phyloP scores from a whole-genome alignment of 2,888 invertebrate species.

The Cantharis rufa region DNA sequence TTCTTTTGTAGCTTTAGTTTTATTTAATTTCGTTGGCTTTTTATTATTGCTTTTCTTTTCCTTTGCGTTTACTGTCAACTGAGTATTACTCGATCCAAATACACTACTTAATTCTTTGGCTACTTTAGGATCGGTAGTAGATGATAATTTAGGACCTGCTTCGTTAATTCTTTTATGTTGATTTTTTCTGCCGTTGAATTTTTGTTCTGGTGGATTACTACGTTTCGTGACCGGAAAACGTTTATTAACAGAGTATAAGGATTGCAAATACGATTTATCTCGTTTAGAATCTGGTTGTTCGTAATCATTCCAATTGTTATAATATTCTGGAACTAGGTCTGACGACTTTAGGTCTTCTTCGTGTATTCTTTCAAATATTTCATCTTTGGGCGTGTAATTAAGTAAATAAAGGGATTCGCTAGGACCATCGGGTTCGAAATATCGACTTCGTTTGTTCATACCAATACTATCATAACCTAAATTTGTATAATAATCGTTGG shows the following conservation, averaged over 20 bases:
- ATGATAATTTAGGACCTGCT: constrained; percentile 12
- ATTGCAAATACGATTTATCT: constrained; percentile 30
- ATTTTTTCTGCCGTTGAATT: constrained; percentile 42
- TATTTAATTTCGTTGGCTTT: constrained; percentile 37
- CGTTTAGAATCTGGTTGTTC: constrained; percentile 34
- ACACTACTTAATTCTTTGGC: constrained; percentile 71
- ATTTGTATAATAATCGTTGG: constrained; percentile 42
- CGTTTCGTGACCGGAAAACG: constrained; percentile 71
- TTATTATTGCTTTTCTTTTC: background rate
- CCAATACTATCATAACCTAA: constrained; percentile 49
- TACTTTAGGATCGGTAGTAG: constrained; percentile 71
- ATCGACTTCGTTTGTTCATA: constrained; percentile 45
- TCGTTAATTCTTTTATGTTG: constrained; percentile 25
- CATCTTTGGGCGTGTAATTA: constrained; percentile 36
- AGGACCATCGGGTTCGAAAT: constrained; percentile 34
- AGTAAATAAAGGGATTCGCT: constrained; percentile 32
- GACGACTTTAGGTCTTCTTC: constrained; percentile 31
- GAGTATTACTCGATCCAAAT: constrained; percentile 59
- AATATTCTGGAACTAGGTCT: constrained; percentile 4
- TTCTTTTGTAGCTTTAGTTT: constrained; percentile 45
- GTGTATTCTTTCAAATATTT: constrained; percentile 30
- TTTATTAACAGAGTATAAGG: constrained; percentile 51
- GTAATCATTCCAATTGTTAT: constrained; percentile 14
- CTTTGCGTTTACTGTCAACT: constrained; percentile 27
- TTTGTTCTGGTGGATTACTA: constrained; percentile 56